These are phyloP conservation scores for Columbina picui DNA, from an alignment of 2,113 vertebrate genomes.

Conservation along the genomic window DNA sequence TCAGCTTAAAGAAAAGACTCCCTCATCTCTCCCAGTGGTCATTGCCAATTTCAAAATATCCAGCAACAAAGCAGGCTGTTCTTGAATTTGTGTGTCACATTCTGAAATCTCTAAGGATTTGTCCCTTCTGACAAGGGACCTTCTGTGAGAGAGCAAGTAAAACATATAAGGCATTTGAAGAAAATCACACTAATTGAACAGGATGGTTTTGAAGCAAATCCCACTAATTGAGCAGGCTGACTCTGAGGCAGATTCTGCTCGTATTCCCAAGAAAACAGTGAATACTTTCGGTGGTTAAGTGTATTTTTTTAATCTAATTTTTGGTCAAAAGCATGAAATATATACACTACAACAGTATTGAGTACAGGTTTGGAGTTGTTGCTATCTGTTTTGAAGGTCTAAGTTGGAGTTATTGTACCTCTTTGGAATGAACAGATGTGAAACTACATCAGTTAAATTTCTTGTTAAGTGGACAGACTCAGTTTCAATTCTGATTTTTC, in stretches of 20 bases:
- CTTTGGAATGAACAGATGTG: background rate
- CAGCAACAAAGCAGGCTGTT: background rate
- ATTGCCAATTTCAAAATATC: background rate
- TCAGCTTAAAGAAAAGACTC: background rate
- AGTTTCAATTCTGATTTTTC: background rate
- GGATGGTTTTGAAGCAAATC: slow-evolving; percentile 41
- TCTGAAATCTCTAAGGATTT: slow-evolving; percentile 18
- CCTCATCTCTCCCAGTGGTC: background rate
- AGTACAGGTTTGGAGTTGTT: background rate
- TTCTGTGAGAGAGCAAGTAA: background rate
- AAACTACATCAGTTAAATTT: background rate
- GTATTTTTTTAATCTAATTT: background rate
- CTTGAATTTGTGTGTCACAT: background rate
- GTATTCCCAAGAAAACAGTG: background rate
- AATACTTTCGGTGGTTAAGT: background rate
- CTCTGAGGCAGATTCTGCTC: background rate
- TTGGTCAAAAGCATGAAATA: background rate
- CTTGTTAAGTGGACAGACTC: background rate
- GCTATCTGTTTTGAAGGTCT: background rate
- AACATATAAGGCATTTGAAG: slow-evolving; percentile 5
- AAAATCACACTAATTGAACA: slow-evolving; percentile 35
- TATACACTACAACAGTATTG: background rate
- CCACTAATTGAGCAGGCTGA: background rate
- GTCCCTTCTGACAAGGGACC: background rate
- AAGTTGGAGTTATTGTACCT: background rate